Evolutionary conservation across 92 coral and sea anemone genomes (phyloP).

Genomic region (Epizoanthus ramosus): DNA sequence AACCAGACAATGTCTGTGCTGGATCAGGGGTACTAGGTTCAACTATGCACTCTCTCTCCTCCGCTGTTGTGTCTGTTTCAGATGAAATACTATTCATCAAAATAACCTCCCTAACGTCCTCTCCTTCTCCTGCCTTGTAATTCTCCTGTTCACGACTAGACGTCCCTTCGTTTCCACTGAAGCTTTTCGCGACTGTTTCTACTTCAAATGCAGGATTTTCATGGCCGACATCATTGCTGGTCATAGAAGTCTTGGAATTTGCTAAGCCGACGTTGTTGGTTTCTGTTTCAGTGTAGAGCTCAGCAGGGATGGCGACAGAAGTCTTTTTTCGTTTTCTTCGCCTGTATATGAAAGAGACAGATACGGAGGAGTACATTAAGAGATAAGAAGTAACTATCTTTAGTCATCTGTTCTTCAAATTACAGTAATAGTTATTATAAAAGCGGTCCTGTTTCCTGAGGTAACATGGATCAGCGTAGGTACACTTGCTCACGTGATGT

Average conservation of each 20-base stretch:
- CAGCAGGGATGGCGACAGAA: neutral
- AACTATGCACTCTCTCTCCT: neutral
- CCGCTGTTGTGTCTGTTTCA: neutral
- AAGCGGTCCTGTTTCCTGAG: no score
- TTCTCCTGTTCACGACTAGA: neutral
- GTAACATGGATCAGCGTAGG: no score
- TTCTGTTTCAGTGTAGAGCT: neutral
- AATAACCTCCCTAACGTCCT: neutral
- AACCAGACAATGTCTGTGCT: neutral
- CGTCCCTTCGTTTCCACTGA: neutral
- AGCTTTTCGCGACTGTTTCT: neutral
- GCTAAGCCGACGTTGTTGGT: neutral
- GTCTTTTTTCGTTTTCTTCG: slow-evolving; percentile 17
- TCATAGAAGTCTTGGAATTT: neutral
- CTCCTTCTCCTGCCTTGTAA: neutral
- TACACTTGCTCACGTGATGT: no score
- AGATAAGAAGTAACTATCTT: neutral
- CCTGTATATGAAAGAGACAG: neutral
- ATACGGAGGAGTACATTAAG: neutral
- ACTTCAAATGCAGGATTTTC: slow-evolving; percentile 31
- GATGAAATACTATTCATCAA: neutral
- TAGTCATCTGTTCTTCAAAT: no score
- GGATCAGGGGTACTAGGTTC: neutral
- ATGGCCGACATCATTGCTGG: neutral
- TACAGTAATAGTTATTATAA: no score